Evolutionary conservation across 1,140 invertebrate species (phyloP), one percentile per base, ranked within the genome.

Genomic region (Pseudomyrmex gracilis): DNA sequence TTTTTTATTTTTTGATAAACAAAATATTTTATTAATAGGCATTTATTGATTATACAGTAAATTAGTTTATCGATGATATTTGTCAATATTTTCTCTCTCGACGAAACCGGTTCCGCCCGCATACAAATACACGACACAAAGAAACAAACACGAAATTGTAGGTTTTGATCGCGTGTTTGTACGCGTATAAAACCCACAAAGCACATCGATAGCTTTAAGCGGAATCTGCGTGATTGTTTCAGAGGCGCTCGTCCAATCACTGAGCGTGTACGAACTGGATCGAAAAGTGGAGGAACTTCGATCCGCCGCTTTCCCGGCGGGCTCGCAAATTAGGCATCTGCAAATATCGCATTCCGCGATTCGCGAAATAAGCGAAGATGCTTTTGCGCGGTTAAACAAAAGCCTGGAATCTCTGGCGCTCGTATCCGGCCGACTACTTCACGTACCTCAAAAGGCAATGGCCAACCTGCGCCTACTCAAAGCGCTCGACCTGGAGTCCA

Each of bases 191-290:
- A 64, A 76, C 43, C 67, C 2, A n/a, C 49, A 58, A 71, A 71
- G 15, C 43, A 47, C 9, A 4, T 57, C 58, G 17, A 17, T 45
- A n/a, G 13, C 12, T 74, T 63, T 61, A n/a, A 63, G 13, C 24
- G 58, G 63, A 63, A n/a, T 57, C 57, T 45, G n/a, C 49, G 8
- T 0, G 17, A 84, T 53, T 86, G 78, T 85, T 89, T 9, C 80
- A 87, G 90, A 89, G 20, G 84, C 90, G 45, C 78, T 93, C 10
- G 97, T 98, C 61, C 97, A 98, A 90, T 98, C 97, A 13, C 95
- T 98, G 84, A 98, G 96, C 85, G 96, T 98, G 77, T 98, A 98
- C 94, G 97, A 98, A 91, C 95, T 98, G 70, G 97, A 98, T 92
- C 96, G 96, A 84, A 96, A 96, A 82, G 95, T 97, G 57, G 97